Conservation (phyloP, 2,888 invertebrate genomes). For the Parasteatoda lunata region DNA sequence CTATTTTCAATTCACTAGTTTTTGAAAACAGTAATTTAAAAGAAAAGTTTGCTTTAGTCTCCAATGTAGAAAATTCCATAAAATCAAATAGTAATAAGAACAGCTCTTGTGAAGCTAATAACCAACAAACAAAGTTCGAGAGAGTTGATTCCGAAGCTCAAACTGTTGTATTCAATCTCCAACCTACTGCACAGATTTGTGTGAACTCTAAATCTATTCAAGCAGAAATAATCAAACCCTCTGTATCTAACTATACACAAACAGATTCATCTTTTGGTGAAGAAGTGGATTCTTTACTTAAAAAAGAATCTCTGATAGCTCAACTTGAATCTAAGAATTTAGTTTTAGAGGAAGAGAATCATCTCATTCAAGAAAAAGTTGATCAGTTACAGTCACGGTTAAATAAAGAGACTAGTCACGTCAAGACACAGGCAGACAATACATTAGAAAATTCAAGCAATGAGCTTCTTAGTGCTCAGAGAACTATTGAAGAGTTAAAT, state of each 20-base stretch:
- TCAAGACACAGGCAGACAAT: constrained; percentile 28
- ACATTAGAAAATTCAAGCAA: constrained; percentile 16
- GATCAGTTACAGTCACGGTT: neutral
- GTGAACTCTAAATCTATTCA: neutral
- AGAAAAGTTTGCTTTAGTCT: neutral
- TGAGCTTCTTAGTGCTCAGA: constrained; percentile 74
- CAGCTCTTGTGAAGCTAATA: neutral
- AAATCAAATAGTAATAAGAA: neutral
- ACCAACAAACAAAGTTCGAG: neutral
- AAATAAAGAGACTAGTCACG: neutral
- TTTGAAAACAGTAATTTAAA: constrained; percentile 15
- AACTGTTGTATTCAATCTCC: no score
- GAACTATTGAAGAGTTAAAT: constrained; percentile 77
- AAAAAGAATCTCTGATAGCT: neutral
- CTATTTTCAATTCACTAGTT: constrained; percentile 23
- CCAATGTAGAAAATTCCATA: neutral
- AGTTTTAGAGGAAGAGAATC: constrained; percentile 28
- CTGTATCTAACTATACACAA: neutral
- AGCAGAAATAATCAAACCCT: neutral
- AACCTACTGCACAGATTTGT: no score
- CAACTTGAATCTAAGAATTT: constrained; percentile 2
- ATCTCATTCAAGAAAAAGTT: constrained; percentile 16
- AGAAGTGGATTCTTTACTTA: neutral
- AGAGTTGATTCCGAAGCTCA: no score
- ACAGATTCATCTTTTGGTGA: neutral